A percentile compares a stretch with the other conserved stretches of the same genome.
These are phyloP conservation scores for Himantopus leucocephalus DNA, from an alignment of 2,113 vertebrate genomes.

Conservation along the genomic window DNA sequence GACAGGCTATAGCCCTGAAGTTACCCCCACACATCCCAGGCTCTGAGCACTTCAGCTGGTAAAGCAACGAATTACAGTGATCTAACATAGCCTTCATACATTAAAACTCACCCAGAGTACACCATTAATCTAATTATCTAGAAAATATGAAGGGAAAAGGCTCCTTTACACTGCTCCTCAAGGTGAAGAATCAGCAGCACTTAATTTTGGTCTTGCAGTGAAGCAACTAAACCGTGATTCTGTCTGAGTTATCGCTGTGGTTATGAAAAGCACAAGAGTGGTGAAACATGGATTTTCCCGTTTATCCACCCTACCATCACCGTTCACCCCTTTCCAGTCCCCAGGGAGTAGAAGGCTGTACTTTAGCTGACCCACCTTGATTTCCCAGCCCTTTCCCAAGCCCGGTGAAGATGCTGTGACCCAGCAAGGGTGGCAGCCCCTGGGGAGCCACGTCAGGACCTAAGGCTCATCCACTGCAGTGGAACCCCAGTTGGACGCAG, in stretches of 20 bases:
- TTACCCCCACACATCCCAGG: not conserved
- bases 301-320: not conserved
- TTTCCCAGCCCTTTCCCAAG: not conserved
- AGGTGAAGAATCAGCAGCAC: constrained; percentile 1
- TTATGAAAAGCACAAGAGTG: not conserved
- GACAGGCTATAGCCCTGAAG: not conserved
- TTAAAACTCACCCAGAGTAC: not conserved
- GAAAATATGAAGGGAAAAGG: not conserved
- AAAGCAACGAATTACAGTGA: not conserved
- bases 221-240: not conserved
- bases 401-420: not conserved
- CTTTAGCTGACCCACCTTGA: not conserved
- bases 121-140: not conserved
- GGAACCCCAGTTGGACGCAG: not conserved
- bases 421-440: not conserved
- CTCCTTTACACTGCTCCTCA: not conserved
- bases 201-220: not conserved
- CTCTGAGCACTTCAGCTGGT: not conserved
- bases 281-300: not conserved
- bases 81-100: not conserved
- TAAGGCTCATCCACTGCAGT: not conserved
- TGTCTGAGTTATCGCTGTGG: not conserved
- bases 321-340: not conserved
- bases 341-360: not conserved
- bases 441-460: not conserved